Conservation (phyloP, 35 echinoderm and acorn worm species). For the Anneissia japonica region DNA sequence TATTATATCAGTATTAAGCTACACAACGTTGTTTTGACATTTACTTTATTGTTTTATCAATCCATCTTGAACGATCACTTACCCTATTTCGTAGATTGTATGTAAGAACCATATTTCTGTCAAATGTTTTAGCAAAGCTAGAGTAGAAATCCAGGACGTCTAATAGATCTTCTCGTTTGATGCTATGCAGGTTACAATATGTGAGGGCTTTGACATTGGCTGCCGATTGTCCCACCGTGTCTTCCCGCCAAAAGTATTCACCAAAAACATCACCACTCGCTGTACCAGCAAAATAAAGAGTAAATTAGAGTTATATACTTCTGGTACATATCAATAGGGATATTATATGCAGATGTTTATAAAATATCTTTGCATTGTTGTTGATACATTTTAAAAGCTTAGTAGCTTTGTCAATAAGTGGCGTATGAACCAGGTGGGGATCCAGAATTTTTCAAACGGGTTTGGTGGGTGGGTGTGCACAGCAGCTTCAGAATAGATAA, state of each 20-base stretch:
- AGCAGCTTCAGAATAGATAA: no score
- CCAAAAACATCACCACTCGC: slow-evolving; percentile 94
- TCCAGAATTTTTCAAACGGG: no score
- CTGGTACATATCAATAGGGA: no score
- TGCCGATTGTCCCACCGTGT: slow-evolving; percentile 66
- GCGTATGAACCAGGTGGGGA: no score
- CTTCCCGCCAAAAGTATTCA: slow-evolving; percentile 84
- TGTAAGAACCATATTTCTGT: slow-evolving; percentile 94
- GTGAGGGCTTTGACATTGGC: slow-evolving; percentile 96
- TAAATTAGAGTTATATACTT: not conserved
- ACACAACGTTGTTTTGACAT: not conserved
- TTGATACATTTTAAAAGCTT: no score
- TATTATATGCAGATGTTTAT: no score
- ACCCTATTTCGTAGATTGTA: slow-evolving; percentile 92
- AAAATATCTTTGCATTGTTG: no score
- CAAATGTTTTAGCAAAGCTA: slow-evolving; percentile 80
- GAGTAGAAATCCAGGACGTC: slow-evolving; percentile 88
- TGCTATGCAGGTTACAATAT: slow-evolving; percentile 93
- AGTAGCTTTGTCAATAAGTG: no score
- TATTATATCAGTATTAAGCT: no score
- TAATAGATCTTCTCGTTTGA: slow-evolving; percentile 77
- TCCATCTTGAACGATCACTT: slow-evolving; percentile 9
- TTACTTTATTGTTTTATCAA: no score
- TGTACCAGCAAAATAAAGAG: slow-evolving; percentile 9
- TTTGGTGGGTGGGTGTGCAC: no score